Base-by-base conservation (phyloP, 2,797 vertebrate species). In the Lophura swinhoii region DNA sequence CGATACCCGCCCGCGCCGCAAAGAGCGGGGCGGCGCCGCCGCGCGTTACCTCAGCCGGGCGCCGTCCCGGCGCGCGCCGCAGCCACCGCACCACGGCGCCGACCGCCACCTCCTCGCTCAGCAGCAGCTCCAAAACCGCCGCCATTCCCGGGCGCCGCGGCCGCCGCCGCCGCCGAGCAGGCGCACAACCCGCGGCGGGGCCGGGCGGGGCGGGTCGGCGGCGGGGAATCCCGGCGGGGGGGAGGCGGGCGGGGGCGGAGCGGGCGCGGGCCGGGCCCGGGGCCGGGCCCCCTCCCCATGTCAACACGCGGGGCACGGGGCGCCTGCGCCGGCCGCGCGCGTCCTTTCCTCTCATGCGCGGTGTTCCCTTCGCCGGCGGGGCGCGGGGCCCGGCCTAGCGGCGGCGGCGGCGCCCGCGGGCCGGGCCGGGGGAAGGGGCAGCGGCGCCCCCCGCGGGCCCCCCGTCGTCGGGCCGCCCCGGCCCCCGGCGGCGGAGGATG, bases 81-180 rank as follows among this genome's bases (percentile, higher is more conserved):
- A 99, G 94, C 99, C 99, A 99, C 74, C 96, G 95, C 95, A 98
- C 88, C 46, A 97, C 98, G 37, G 97, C 97, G 23, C 93, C 88
- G 28, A 97, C 72, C 41, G 98, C 97, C 96, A 98, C 97, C 98
- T 98, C 98, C 83, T 97, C 96, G 56, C 72, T 95, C 70, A 99
- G 96, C 58, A 99, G n/a, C 46, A 98, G 98, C 98, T 99, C 99
- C 98, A 99, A 98, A 98, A 99, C 98, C 97, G 98, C 99, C 99
- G 99, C 99, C 99, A 99, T 99, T 98, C 98, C 97, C 82, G 29
- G 74, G 26, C 49, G 26, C 49, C 49, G 9, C 74, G 76, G 41
- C 16, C 7, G 16, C 51, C 15, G 16, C 51, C 35, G 35, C 8
- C 26, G 41, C 64, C 71, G 94, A 79, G 97, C 97, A 97, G 67